Evolutionary conservation across 1,140 invertebrate species (phyloP).

Genomic region (Drosophila miranda): DNA sequence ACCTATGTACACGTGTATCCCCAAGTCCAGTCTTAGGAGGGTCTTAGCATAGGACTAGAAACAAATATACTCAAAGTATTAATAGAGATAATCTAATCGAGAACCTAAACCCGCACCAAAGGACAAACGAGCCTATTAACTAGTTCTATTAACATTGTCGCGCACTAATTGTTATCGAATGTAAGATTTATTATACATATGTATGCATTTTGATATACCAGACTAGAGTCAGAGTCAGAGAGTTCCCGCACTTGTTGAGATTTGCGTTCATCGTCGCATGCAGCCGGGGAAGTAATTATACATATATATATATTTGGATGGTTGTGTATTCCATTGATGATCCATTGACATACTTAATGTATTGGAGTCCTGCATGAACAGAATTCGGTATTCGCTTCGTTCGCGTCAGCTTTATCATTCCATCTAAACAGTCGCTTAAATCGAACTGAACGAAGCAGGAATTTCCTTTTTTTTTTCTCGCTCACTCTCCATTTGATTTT

Average conservation of each 20-base stretch:
- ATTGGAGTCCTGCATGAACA: too few species aligned
- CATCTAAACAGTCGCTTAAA: too few species aligned
- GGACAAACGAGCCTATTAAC: conserved; percentile 64
- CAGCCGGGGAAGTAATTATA: conserved; percentile 6
- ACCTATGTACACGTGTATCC: neutral
- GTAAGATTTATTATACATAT: conserved; percentile 19
- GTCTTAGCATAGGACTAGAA: neutral
- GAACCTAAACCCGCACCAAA: conserved; percentile 55
- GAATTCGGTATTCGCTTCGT: too few species aligned
- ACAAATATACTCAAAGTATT: conserved; percentile 25
- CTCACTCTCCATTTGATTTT: too few species aligned
- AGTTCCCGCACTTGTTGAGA: conserved; percentile 22
- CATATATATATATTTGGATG: neutral
- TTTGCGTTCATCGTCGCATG: conserved; percentile 9
- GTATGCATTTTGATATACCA: conserved; percentile 8
- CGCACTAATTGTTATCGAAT: conserved; percentile 44
- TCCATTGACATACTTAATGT: too few species aligned
- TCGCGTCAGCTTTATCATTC: too few species aligned
- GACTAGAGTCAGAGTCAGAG: neutral
- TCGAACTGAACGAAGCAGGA: too few species aligned
- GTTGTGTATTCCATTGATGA: neutral
- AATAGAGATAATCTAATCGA: conserved; percentile 6
- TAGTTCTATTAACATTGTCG: conserved; percentile 29
- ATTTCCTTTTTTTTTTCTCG: too few species aligned
- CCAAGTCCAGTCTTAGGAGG: neutral